Evolutionary conservation across 2,113 vertebrate genomes (phyloP), one percentile per base, ranked within the genome.

Genomic region (Amblyopsis rosae): DNA sequence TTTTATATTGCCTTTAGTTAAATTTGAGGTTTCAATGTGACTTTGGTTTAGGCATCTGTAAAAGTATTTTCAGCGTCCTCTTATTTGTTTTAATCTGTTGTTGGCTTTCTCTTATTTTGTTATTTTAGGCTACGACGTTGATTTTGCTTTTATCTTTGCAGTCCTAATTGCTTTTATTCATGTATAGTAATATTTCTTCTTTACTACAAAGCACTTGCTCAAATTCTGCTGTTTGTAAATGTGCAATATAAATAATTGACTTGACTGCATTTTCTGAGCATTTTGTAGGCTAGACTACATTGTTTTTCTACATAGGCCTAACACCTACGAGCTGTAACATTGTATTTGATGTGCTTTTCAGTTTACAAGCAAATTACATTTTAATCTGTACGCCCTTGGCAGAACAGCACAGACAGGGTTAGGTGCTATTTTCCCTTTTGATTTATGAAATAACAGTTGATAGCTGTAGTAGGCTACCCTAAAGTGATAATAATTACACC

Each of bases 381-480:
- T 78, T 15, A 26, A 55, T 64, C 32, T 48, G n/a, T 47, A 67
- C 68, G 50, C 26, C 72, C 48, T 79, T 80, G 71, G 71, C 55
- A 63, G 62, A 69, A 64, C 49, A 71, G 62, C 6, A 19, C 64
- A 68, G 7, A 56, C 7, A 35, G 7, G 55, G 62, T 16, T 0
- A 3, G 15, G 46, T 48, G 32, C n/a, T 54, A 75, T 84, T 69
- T 77, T 67, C 17, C 15, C 57, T 9, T 9, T 11, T 65, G 72
- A 88, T 84, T 83, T 58, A 86, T 85, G 76, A 69, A 82, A 75
- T 53, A 51, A 53, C 26, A 33, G 0, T 5, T 50, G 72, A 83
- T 71, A 48, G 65, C 83, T 75, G 69, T 61, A 26, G 26, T 26
- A 26, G 26, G 26, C 26, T 26, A 3, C 26, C 75, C 49, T 59